phyloP scores from a whole-genome alignment of 30 jellyfish, hydroid and myxozoan species.

The Morbakka virulenta region DNA sequence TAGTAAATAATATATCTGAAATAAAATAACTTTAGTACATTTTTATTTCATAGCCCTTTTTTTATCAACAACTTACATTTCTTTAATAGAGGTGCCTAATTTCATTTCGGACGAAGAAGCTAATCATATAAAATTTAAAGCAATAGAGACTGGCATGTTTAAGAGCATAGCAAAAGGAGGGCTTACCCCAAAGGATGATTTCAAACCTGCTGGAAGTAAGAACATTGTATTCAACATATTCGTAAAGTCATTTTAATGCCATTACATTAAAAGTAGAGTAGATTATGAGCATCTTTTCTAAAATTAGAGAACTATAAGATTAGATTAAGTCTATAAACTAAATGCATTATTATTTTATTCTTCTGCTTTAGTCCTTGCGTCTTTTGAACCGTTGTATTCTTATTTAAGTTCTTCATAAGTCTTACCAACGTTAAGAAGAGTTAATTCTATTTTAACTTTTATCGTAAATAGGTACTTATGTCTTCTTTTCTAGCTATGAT shows the following conservation, averaged over 20 bases:
- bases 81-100: conserved; percentile 64
- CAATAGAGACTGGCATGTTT: conserved; percentile 76
- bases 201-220: conserved; percentile 80
- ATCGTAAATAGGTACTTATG: no score
- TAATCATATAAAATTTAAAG: conserved; percentile 47
- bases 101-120: conserved; percentile 64
- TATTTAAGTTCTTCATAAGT: no score
- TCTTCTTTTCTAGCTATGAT: no score
- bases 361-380: no score
- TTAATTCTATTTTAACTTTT: no score
- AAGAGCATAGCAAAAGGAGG: conserved; percentile 91
- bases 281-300: not conserved
- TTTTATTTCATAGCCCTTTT: not conserved
- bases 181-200: conserved; percentile 77
- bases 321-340: no score
- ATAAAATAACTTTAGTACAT: not conserved
- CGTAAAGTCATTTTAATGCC: not conserved
- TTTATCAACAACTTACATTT: not conserved
- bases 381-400: no score
- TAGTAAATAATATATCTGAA: not conserved
- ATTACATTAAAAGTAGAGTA: not conserved
- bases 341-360: no score
- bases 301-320: not conserved
- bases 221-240: not conserved
- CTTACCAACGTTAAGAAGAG: no score